These are phyloP conservation scores for Lota lota DNA, from an alignment of 2,113 vertebrate species.

Conservation along the genomic window DNA sequence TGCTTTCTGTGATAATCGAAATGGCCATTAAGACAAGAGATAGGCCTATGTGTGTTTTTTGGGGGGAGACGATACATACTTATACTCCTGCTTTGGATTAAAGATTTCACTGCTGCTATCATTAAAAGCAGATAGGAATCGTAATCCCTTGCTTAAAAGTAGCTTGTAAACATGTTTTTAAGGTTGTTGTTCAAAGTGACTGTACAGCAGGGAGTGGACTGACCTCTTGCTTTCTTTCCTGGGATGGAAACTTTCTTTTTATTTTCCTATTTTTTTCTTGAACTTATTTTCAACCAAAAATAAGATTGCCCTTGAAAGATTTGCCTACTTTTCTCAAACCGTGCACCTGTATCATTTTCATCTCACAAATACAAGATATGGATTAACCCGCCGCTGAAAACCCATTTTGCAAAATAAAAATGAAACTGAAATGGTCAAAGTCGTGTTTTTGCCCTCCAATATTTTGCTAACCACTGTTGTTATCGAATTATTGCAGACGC, in stretches of 20 bases:
- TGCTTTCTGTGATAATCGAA: background rate
- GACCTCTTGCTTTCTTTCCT: slow-evolving; percentile 29
- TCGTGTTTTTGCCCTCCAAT: background rate
- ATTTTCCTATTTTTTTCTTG: too few relatives aligned
- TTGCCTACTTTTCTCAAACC: too few relatives aligned
- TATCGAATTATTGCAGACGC: background rate
- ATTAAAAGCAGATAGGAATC: slow-evolving; percentile 8
- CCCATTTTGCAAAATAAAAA: too few relatives aligned
- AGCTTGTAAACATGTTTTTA: slow-evolving; percentile 11
- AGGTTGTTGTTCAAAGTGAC: background rate
- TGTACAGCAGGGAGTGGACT: slow-evolving; percentile 24
- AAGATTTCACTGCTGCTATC: slow-evolving; percentile 6
- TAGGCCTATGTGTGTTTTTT: background rate
- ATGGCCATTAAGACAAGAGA: background rate
- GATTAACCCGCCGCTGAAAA: too few relatives aligned
- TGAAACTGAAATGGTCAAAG: background rate
- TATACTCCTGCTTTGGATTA: background rate
- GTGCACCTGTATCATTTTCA: too few relatives aligned
- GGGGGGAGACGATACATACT: background rate
- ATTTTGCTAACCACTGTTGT: background rate
- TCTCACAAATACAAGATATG: too few relatives aligned
- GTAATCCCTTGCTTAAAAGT: slow-evolving; percentile 20
- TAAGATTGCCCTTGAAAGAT: too few relatives aligned
- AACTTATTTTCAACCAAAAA: too few relatives aligned
- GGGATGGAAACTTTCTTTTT: background rate